Base-by-base conservation (phyloP, 1,140 invertebrate species). In the Rhopalosiphum maidis region DNA sequence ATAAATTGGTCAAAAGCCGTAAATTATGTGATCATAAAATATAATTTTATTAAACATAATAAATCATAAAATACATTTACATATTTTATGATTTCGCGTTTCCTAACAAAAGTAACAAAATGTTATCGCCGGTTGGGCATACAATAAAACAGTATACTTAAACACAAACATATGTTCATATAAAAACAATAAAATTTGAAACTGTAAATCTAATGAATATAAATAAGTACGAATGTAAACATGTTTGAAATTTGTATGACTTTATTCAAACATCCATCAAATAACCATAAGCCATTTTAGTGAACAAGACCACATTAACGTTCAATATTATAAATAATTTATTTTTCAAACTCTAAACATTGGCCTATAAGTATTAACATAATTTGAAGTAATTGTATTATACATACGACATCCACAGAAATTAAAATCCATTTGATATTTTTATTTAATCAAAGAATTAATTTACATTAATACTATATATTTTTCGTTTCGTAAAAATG, bases 91-190 rank as follows among this genome's bases (percentile, higher is more conserved):
- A 68, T 68, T 68, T 68, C 30, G 30, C 15, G 30, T 68, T n/a
- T 68, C 60, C 60, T 68, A n/a, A n/a, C 60, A 68, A 68, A 68
- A 68, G 60, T 68, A 68, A 68, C 60, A 68, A 68, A 68, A 68
- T 68, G 30, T 68, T 68, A 68, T 68, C 30, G 30, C 60, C 60
- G 30, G 60, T 68, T n/a, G 30, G 30, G 15, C 30, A n/a, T n/a
- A n/a, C 30, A 68, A 68, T 68, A 68, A 68, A n/a, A 68, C 60
- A 68, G 30, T 68, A 68, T n/a, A 68, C 60, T n/a, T n/a, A 68
- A 68, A n/a, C 15, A n/a, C 11, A 68, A n/a, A n/a, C 60, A 68
- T 68, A 68, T 68, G 60, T 68, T 6, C 30, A 68, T n/a, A 68
- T 18, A 68, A 68, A 18, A 68, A n/a, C 4, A 68, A n/a, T n/a